Percentiles rank a stretch among this genome's conserved stretches.
phyloP scores from a whole-genome alignment of 2,888 invertebrate species.

The Polyommatus icarus region DNA sequence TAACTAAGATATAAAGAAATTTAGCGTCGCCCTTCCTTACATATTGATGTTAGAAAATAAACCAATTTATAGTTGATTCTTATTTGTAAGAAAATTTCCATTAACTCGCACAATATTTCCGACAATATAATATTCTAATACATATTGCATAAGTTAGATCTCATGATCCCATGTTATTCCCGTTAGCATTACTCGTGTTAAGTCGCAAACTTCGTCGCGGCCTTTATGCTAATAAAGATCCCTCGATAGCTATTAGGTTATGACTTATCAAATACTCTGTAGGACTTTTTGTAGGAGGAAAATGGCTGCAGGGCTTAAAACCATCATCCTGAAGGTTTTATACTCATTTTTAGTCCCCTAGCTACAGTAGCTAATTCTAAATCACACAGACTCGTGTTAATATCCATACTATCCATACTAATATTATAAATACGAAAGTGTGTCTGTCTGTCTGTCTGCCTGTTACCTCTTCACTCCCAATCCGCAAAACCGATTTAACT shows the following conservation, averaged over 20 bases:
- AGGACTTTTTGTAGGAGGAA: neutral
- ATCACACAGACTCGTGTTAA: too few relatives aligned
- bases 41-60: too few relatives aligned
- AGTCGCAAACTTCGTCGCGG: neutral
- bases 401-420: too few relatives aligned
- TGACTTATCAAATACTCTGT: neutral
- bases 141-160: conserved; percentile 33
- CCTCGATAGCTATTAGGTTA: neutral
- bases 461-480: too few relatives aligned
- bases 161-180: conserved; percentile 58
- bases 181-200: neutral
- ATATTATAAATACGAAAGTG: too few relatives aligned
- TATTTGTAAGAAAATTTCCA: too few relatives aligned
- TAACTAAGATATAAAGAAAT: too few relatives aligned
- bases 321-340: neutral
- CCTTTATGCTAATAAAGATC: neutral
- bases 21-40: too few relatives aligned
- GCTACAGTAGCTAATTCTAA: too few relatives aligned
- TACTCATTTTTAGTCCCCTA: neutral
- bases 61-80: too few relatives aligned
- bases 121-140: conserved; percentile 33
- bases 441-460: too few relatives aligned
- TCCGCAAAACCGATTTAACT: too few relatives aligned
- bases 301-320: neutral
- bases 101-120: neutral